phyloP scores from a whole-genome alignment of 2,888 invertebrate species.

The Silvanus unidentatus region DNA sequence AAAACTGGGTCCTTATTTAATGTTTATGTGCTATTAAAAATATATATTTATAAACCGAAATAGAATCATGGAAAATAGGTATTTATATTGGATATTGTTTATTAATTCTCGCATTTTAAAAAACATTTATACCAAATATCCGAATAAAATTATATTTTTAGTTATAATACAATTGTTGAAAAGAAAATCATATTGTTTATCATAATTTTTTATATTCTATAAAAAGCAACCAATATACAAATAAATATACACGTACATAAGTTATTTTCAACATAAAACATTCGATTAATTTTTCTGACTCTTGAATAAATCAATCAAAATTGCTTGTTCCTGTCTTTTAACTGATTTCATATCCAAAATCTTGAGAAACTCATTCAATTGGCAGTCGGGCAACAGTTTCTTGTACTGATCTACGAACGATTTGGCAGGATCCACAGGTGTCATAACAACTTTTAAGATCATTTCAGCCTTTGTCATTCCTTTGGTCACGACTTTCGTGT shows the following conservation, averaged over 20 bases:
- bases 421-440: constrained; percentile 74
- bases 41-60: no score
- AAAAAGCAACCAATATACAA: no score
- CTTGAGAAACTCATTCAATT: constrained; percentile 85
- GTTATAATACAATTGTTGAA: no score
- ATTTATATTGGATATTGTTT: no score
- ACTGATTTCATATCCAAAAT: constrained; percentile 91
- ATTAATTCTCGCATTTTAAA: no score
- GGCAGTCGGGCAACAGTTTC: constrained; percentile 84
- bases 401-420: constrained; percentile 85
- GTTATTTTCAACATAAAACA: not conserved
- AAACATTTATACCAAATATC: no score
- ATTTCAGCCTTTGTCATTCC: constrained; percentile 97
- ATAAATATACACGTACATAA: constrained; percentile 1
- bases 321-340: constrained; percentile 53
- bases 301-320: constrained; percentile 55
- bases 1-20: constrained; percentile 9
- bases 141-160: no score
- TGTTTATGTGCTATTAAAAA: not conserved
- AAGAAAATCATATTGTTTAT: not conserved
- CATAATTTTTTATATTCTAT: no score
- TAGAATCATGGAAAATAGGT: no score
- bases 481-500: constrained; percentile 63
- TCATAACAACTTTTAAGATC: constrained; percentile 98
- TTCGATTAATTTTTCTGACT: constrained; percentile 29